A percentile compares a stretch with the other conserved stretches of the same genome.
Conservation (phyloP, 2,113 vertebrate species). For the Onychostruthus taczanowskii region DNA sequence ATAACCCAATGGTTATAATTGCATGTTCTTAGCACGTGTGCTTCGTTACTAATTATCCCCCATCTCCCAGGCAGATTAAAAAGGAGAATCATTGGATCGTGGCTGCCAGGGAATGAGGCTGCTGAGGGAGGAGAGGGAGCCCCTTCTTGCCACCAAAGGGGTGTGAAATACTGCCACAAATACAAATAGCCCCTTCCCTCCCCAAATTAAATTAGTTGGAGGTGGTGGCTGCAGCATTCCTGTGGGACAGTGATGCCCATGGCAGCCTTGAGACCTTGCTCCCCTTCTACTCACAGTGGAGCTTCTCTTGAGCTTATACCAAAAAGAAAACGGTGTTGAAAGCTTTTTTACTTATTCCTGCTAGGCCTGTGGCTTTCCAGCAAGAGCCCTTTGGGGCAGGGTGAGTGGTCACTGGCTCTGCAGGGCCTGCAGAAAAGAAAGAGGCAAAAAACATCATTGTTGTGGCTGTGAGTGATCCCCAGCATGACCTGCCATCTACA, state of each 20-base stretch:
- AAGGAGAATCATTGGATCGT: not conserved
- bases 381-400: not conserved
- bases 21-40: constrained; percentile 40
- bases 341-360: not conserved
- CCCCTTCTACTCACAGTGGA: not conserved
- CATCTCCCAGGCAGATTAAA: constrained; percentile 27
- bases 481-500: not conserved
- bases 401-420: not conserved
- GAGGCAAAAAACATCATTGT: not conserved
- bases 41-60: constrained; percentile 56
- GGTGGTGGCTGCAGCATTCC: not conserved
- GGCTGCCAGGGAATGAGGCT: not conserved
- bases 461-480: not conserved
- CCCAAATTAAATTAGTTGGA: not conserved
- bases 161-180: not conserved
- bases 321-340: not conserved
- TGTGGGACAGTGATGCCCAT: rapidly evolving
- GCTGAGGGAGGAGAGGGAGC: not conserved
- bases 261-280: not conserved
- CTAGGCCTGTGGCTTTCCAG: not conserved
- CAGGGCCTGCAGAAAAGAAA: not conserved
- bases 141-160: not conserved
- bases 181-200: not conserved
- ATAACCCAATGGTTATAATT: constrained; percentile 59
- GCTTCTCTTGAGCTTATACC: not conserved